Conservation (phyloP, 1,140 invertebrate genomes). For the Agrypnia vestita region DNA sequence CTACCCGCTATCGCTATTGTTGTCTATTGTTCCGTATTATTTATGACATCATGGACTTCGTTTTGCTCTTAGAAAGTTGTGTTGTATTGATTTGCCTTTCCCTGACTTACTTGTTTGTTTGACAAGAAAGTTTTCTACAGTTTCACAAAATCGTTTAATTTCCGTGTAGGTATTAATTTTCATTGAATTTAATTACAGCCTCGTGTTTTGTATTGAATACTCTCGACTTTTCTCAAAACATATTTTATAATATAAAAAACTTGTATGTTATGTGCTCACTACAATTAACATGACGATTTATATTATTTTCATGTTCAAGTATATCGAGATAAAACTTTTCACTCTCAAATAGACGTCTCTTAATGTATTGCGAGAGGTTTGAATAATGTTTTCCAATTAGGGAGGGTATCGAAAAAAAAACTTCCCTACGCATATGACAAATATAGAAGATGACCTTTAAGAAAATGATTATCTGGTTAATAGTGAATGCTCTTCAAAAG, state of each 20-base stretch:
- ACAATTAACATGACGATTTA: neutral
- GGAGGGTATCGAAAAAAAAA: no score
- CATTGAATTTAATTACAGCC: neutral
- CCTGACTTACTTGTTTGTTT: conserved; percentile 21
- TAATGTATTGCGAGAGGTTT: neutral
- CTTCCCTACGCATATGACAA: no score
- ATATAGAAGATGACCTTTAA: no score
- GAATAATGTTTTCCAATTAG: no score
- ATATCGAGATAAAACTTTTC: neutral
- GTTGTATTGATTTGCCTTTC: conserved; percentile 42
- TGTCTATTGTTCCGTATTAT: conserved; percentile 55
- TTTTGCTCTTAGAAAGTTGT: conserved; percentile 41
- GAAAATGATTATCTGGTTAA: no score
- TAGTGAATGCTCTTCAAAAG: no score
- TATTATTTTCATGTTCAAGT: neutral
- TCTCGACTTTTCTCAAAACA: no score
- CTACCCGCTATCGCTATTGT: conserved; percentile 41
- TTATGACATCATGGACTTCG: conserved; percentile 50
- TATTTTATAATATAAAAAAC: no score
- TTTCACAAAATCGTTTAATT: conserved; percentile 6
- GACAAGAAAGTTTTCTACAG: conserved; percentile 33
- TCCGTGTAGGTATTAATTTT: neutral
- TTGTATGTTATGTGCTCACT: no score
- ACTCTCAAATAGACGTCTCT: no score
- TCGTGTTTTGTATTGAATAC: no score